A percentile compares a stretch with the other conserved stretches of the same genome.
These are phyloP conservation scores for Drosophila percnosoma DNA, from an alignment of 2,888 invertebrate genomes.

Conservation along the genomic window DNA sequence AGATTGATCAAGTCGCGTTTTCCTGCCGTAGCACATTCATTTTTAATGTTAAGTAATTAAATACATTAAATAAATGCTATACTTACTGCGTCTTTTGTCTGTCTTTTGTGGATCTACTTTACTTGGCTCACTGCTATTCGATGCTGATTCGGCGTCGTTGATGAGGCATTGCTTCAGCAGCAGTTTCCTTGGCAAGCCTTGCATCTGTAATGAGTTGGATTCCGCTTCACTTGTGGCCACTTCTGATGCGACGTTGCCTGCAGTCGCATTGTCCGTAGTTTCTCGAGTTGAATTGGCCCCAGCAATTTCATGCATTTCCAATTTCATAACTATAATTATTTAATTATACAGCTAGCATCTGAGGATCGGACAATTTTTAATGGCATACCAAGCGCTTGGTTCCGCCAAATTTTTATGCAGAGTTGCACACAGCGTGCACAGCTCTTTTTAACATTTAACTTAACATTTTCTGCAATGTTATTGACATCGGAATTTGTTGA, in stretches of 20 bases:
- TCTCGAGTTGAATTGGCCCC: neutral
- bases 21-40: slow-evolving; percentile 32
- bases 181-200: slow-evolving; percentile 24
- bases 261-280: slow-evolving; percentile 22
- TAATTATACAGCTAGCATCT: slow-evolving; percentile 17
- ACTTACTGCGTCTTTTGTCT: slow-evolving; percentile 43
- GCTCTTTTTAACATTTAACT: neutral
- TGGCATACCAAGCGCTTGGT: slow-evolving; percentile 46
- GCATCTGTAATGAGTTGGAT: slow-evolving; percentile 18
- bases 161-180: slow-evolving; percentile 10
- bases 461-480: neutral
- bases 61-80: neutral
- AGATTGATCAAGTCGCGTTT: slow-evolving; percentile 80
- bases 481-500: neutral
- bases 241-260: slow-evolving; percentile 28
- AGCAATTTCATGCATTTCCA: slow-evolving; percentile 26
- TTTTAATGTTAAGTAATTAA: neutral
- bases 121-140: slow-evolving; percentile 37
- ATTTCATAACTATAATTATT: slow-evolving; percentile 53
- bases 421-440: slow-evolving; percentile 25
- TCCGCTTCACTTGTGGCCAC: neutral
- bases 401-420: slow-evolving; percentile 56
- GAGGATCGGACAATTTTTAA: slow-evolving; percentile 26
- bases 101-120: slow-evolving; percentile 6
- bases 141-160: slow-evolving; percentile 34